phyloP scores from a whole-genome alignment of 1,140 invertebrate species.

The Harpegnathos saltator region DNA sequence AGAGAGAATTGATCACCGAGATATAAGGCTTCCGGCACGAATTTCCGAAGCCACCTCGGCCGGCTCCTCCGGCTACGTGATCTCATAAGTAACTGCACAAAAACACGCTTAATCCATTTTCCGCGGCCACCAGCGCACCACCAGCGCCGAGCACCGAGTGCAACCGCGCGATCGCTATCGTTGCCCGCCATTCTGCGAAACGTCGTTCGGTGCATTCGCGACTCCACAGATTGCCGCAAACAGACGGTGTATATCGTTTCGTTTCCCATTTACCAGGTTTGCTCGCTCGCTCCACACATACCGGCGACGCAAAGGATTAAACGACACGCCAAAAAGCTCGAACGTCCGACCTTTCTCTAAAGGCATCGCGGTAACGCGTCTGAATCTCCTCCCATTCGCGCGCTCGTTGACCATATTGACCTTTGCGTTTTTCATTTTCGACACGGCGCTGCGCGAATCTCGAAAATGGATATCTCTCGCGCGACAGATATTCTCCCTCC shows the following conservation, averaged over 20 bases:
- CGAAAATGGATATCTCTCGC: neutral
- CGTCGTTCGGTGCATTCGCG: conserved; percentile 11
- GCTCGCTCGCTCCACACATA: neutral
- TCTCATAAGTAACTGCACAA: conserved; percentile 71
- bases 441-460: neutral
- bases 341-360: conserved; percentile 24
- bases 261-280: neutral
- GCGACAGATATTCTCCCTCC: neutral
- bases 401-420: neutral
- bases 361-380: conserved; percentile 9
- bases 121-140: conserved; percentile 14
- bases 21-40: conserved; percentile 68
- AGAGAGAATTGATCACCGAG: conserved; percentile 71
- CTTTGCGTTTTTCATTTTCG: neutral
- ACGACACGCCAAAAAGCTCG: conserved; percentile 9
- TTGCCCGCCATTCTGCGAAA: conserved; percentile 21
- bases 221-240: conserved; percentile 19
- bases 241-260: conserved; percentile 2
- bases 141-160: neutral
- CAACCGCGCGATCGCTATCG: conserved; percentile 60
- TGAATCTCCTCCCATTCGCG: neutral
- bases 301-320: conserved; percentile 6
- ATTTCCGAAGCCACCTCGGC: conserved; percentile 58
- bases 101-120: conserved; percentile 74
- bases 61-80: conserved; percentile 42